Base-by-base conservation (phyloP, 2,797 vertebrate genomes). In the Zalophus californianus region DNA sequence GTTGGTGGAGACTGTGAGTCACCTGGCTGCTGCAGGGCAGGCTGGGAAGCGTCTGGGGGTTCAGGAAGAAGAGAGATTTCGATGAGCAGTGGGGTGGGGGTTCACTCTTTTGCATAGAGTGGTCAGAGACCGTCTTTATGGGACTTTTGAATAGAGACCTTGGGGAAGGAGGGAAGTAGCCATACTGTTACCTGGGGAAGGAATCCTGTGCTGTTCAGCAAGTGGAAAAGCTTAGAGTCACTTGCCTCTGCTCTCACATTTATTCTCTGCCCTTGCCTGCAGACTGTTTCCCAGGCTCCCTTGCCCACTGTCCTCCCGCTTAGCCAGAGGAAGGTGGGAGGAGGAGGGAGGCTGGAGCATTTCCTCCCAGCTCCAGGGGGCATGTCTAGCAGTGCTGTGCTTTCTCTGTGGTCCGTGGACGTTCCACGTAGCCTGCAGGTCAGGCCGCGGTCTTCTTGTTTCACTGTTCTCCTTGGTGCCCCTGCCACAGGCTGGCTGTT, bases 121-220 rank as follows among this genome's bases (percentile, higher is more conserved):
- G 38, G 18, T 35, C 27, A 54, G 27, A 70, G 15, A 77, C 27
- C 21, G 21, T 84, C 41, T 70, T 62, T 60, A 56, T 68, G 60
- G 86, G 68, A 68, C n/a, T 52, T 86, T 77, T 60, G 64, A 48
- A 56, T 73, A 44, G 73, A 64, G 23, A 79, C 44, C 50, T 35
- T 41, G 70, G 58, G 18, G 82, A 68, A 25, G 1, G 44, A 93
- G 35, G 50, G 83, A 23, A n/a, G 16, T 41, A 66, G 20, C 32
- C 2, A 9, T 15, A 5, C 3, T 41, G 9, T 66, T 52, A 29
- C 3, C n/a, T 41, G 21, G 10, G 50, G 58, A 41, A 56, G 66
- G 75, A 68, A 72, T n/a, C 72, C 82, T 41, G 23, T 25, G 41
- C 4, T 1, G 58, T 27, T 75, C n/a, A 75, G 1, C 38, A 75